phyloP scores from a whole-genome alignment of 2,113 vertebrate species.

The Epinephelus lanceolatus region DNA sequence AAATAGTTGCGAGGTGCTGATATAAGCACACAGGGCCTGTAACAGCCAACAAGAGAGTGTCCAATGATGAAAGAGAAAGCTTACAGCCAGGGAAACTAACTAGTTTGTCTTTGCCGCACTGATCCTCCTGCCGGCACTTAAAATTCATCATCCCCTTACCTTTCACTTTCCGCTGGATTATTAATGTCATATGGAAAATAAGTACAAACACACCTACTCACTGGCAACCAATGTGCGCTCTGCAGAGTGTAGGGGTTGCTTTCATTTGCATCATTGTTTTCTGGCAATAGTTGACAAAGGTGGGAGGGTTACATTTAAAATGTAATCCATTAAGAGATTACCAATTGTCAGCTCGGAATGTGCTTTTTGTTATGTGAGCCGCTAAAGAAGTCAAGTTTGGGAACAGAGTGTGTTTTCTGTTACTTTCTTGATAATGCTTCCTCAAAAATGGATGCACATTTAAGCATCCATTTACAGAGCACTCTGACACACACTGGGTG shows the following conservation, averaged over 20 bases:
- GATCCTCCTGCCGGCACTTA: constrained; percentile 68
- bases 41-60: constrained; percentile 65
- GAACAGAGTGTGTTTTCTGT: constrained; percentile 1
- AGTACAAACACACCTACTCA: constrained; percentile 67
- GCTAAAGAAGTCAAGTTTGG: constrained; percentile 1
- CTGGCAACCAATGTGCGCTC: constrained; percentile 33
- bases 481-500: not conserved
- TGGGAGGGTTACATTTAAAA: constrained; percentile 56
- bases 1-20: constrained; percentile 63
- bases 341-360: constrained; percentile 17
- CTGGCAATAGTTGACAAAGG: constrained; percentile 48
- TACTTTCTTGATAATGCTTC: not conserved
- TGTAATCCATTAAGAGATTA: constrained; percentile 61
- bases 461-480: not conserved
- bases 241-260: constrained; percentile 54
- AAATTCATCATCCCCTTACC: constrained; percentile 75
- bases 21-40: constrained; percentile 63
- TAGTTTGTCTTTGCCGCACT: constrained; percentile 63
- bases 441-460: not conserved
- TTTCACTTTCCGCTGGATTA: constrained; percentile 74
- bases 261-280: constrained; percentile 72
- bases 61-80: constrained; percentile 65
- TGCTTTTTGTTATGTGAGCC: constrained; percentile 20
- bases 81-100: constrained; percentile 57
- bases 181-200: constrained; percentile 79